Conservation (phyloP, 1,140 invertebrate species). For the Diachasmimorpha longicaudata region DNA sequence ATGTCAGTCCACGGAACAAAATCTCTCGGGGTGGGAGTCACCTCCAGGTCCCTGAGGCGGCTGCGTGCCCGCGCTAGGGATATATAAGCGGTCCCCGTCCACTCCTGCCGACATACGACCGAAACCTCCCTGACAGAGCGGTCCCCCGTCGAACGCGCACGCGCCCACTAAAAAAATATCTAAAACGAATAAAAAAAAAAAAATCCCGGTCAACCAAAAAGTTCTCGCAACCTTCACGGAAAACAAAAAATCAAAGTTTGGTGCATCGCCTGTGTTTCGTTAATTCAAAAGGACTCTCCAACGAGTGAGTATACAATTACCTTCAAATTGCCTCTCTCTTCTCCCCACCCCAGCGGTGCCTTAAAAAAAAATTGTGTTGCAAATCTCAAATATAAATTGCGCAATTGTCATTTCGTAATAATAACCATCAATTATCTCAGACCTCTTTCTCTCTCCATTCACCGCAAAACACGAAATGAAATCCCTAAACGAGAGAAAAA, state of each 20-base stretch:
- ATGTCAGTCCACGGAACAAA: not conserved
- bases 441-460: not conserved
- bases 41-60: constrained; percentile 28
- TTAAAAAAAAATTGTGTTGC: not conserved
- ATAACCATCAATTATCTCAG: not conserved
- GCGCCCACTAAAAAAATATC: constrained; percentile 27
- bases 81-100: constrained; percentile 59
- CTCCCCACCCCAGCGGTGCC: not conserved
- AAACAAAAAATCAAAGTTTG: not conserved
- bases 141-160: constrained; percentile 38
- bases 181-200: not conserved
- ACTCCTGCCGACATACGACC: constrained; percentile 59
- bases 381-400: not conserved
- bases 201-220: not conserved
- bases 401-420: not conserved
- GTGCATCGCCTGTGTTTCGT: not conserved
- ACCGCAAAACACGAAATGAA: not conserved
- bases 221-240: not conserved
- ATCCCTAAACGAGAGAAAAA: not conserved
- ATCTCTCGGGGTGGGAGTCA: not conserved
- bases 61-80: constrained; percentile 44
- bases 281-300: not conserved
- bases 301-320: not conserved
- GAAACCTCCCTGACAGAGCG: constrained; percentile 51
- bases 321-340: not conserved